phyloP scores from a whole-genome alignment of 1,140 invertebrate species.

The Chionoecetes opilio region DNA sequence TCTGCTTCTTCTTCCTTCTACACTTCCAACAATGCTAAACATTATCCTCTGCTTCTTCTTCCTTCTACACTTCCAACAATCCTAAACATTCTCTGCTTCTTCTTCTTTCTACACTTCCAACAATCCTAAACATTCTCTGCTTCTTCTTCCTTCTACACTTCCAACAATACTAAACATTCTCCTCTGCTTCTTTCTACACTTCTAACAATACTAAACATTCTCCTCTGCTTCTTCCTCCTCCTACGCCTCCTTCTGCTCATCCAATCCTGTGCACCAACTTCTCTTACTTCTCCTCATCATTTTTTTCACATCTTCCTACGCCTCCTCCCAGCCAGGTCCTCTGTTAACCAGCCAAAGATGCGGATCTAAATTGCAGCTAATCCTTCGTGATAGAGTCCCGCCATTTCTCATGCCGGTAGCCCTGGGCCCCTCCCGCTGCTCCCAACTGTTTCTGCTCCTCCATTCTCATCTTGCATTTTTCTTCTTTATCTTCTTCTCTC shows the following conservation, averaged over 20 bases:
- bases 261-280: not conserved
- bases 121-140: not conserved
- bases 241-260: not conserved
- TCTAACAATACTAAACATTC: not conserved
- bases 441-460: slow-evolving; percentile 34
- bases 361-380: slow-evolving; percentile 66
- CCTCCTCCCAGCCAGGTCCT: not conserved
- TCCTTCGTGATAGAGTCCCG: slow-evolving; percentile 58
- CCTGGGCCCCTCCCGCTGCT: slow-evolving; percentile 7
- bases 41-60: no score
- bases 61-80: no score
- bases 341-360: slow-evolving; percentile 54
- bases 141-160: not conserved
- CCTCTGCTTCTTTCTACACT: not conserved
- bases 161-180: not conserved
- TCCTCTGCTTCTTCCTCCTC: not conserved
- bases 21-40: no score
- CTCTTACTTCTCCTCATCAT: not conserved
- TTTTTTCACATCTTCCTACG: not conserved
- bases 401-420: slow-evolving; percentile 41
- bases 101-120: no score
- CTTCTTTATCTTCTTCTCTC: not conserved
- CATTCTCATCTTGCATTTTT: not conserved
- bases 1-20: no score
- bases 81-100: no score